These are phyloP conservation scores for Actinia tenebrosa DNA, from an alignment of 64 coral and sea anemone species.

Conservation along the genomic window DNA sequence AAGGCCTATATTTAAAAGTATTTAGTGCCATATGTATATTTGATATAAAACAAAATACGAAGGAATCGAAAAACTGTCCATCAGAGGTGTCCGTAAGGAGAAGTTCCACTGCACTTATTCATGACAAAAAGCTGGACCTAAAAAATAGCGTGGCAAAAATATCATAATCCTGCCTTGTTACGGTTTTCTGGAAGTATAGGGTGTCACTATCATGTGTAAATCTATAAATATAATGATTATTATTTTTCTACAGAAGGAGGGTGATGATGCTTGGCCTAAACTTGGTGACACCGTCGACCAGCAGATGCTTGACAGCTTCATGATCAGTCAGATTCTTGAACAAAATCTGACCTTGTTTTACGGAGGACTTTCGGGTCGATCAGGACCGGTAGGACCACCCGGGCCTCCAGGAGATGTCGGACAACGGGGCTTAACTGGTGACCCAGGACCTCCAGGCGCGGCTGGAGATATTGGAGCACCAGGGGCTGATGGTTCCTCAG, in stretches of 20 bases:
- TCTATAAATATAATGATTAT: neutral
- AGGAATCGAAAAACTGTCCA: too few species aligned
- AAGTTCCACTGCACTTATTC: too few species aligned
- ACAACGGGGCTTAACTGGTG: slow-evolving; percentile 51
- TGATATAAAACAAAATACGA: too few species aligned
- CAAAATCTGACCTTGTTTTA: slow-evolving; percentile 97
- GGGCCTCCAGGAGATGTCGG: slow-evolving; percentile 53
- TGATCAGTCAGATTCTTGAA: slow-evolving; percentile 96
- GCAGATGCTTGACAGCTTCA: slow-evolving; percentile 84
- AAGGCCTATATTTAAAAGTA: too few species aligned
- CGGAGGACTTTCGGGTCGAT: slow-evolving; percentile 67
- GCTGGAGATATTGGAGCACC: slow-evolving; percentile 75
- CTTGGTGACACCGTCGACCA: slow-evolving; percentile 83
- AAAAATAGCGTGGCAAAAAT: too few species aligned
- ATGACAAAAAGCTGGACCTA: too few species aligned
- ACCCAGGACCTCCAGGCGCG: slow-evolving; percentile 47
- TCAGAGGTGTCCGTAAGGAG: too few species aligned
- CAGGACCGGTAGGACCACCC: slow-evolving; percentile 43
- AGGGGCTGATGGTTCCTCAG: slow-evolving; percentile 61
- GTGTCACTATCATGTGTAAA: too few species aligned
- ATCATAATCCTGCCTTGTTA: too few species aligned
- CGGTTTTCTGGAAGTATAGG: too few species aligned
- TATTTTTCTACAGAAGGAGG: neutral
- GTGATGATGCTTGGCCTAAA: slow-evolving; percentile 58
- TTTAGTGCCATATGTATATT: too few species aligned